These are phyloP conservation scores for Cephus rjabovi DNA, from an alignment of 2,888 invertebrate species.

Conservation along the genomic window DNA sequence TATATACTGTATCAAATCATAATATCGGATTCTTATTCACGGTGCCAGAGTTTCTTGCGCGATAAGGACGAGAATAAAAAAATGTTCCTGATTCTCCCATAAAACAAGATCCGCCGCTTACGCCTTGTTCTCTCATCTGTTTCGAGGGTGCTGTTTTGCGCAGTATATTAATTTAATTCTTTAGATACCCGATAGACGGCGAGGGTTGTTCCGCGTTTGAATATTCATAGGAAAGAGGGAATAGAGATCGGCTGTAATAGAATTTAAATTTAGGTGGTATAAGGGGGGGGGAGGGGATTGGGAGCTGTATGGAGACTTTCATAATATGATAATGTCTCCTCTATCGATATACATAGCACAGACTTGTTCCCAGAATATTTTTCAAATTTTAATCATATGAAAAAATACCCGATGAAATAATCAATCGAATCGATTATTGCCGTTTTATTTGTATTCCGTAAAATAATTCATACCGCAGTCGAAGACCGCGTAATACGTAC, in stretches of 20 bases:
- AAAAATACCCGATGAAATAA: not conserved
- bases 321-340: constrained; percentile 55
- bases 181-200: constrained; percentile 64
- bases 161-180: constrained; percentile 66
- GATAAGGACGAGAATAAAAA: not conserved
- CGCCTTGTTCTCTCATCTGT: not conserved
- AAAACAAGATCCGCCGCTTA: not conserved
- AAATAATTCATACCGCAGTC: not conserved
- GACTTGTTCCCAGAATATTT: not conserved
- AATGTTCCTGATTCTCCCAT: not conserved
- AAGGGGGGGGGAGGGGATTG: constrained; percentile 38
- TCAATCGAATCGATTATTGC: not conserved
- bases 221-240: constrained; percentile 67
- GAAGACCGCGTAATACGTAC: not conserved
- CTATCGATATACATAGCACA: constrained; percentile 45
- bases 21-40: not conserved
- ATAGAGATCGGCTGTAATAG: constrained; percentile 66
- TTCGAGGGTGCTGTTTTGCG: constrained; percentile 51
- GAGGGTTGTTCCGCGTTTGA: constrained; percentile 55
- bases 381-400: not conserved
- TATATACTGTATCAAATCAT: not conserved
- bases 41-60: not conserved
- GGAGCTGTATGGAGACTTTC: constrained; percentile 55
- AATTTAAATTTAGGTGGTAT: constrained; percentile 61
- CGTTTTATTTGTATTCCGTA: not conserved